phyloP scores from a whole-genome alignment of 2,888 invertebrate genomes.

The Tubulanus polymorphus region DNA sequence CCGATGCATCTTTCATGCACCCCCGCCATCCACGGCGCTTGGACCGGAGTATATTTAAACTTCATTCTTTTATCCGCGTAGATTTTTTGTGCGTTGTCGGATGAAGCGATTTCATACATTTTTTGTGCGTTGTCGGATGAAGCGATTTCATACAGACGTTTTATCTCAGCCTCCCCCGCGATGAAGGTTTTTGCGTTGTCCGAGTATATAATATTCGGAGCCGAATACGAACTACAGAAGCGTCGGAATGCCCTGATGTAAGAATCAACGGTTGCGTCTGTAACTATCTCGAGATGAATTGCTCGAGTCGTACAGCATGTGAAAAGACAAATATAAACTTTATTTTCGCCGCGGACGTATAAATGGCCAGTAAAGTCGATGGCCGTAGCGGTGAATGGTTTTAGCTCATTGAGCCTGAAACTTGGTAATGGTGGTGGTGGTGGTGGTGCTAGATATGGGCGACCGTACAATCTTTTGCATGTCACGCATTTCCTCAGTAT shows the following conservation, averaged over 20 bases:
- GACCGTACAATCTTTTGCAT: not conserved
- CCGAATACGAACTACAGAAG: not conserved
- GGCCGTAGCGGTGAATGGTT: not conserved
- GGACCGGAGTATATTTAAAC: not conserved
- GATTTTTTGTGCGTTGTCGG: not conserved
- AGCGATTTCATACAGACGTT: not conserved
- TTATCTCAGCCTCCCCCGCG: not conserved
- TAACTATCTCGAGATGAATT: not conserved
- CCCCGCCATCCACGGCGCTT: conserved; percentile 4
- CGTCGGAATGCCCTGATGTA: not conserved
- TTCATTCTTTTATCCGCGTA: not conserved
- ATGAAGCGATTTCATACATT: not conserved
- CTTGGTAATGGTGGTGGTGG: not conserved
- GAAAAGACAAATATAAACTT: conserved; percentile 4
- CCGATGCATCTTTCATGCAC: not conserved
- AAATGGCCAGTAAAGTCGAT: conserved; percentile 5
- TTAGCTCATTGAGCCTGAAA: not conserved
- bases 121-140: not conserved
- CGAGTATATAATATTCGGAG: not conserved
- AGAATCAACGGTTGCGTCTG: not conserved
- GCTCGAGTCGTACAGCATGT: not conserved
- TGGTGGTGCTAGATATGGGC: not conserved
- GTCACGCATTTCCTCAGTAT: not conserved
- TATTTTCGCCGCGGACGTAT: not conserved
- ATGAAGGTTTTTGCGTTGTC: conserved; percentile 8